A percentile compares a stretch with the other conserved stretches of the same genome.
phyloP scores from a whole-genome alignment of 2,113 vertebrate genomes.

The Bubo scandiacus region DNA sequence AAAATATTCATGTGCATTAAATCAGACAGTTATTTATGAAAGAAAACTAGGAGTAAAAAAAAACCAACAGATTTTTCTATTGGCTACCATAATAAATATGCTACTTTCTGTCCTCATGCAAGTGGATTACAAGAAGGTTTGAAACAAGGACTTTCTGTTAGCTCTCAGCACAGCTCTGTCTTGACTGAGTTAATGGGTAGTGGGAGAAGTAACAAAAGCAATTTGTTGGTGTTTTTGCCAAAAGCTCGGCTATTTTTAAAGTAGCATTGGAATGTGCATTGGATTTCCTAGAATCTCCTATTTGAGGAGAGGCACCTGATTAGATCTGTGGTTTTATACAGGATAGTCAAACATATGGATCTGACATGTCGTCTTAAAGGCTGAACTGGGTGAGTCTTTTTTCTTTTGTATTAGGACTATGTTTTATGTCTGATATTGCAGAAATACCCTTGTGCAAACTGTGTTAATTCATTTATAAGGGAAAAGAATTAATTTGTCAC shows the following conservation, averaged over 20 bases:
- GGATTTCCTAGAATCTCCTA: background rate
- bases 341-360: background rate
- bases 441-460: background rate
- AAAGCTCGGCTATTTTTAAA: conserved; percentile 17
- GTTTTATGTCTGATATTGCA: background rate
- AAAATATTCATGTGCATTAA: background rate
- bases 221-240: background rate
- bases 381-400: background rate
- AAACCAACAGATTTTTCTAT: background rate
- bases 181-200: background rate
- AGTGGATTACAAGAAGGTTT: background rate
- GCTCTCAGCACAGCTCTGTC: background rate
- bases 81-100: background rate
- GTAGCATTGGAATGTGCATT: background rate
- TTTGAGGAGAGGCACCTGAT: background rate
- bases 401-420: background rate
- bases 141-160: background rate
- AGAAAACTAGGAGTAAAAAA: background rate
- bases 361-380: background rate
- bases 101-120: background rate
- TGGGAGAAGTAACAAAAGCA: background rate
- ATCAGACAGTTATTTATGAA: conserved; percentile 5
- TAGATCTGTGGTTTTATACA: background rate
- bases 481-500: background rate
- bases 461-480: background rate